A percentile compares a stretch with the other conserved stretches of the same genome.
These are phyloP conservation scores for Neopipo cinnamomea DNA, from an alignment of 2,113 vertebrate genomes.

Conservation along the genomic window DNA sequence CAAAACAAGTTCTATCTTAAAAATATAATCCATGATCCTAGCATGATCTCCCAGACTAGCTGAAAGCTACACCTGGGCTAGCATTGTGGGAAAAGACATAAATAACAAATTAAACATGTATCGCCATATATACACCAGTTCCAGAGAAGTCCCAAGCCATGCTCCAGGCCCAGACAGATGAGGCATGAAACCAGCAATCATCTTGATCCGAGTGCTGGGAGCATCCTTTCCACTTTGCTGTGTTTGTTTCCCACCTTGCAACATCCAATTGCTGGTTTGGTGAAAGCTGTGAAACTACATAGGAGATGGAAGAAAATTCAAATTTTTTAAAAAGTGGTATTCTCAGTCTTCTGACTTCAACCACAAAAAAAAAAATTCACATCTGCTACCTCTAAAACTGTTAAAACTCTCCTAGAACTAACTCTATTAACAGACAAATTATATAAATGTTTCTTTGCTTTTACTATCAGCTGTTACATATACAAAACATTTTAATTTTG, in stretches of 20 bases:
- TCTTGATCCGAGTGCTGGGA: not conserved
- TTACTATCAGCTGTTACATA: not conserved
- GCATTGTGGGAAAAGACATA: not conserved
- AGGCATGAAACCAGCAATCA: not conserved
- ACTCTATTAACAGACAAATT: not conserved
- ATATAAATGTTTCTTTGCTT: not conserved
- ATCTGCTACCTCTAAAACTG: not conserved
- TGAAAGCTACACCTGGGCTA: not conserved
- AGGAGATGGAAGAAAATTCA: not conserved
- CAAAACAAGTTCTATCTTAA: not conserved
- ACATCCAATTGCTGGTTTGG: not conserved
- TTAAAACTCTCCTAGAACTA: not conserved
- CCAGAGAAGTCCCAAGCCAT: not conserved
- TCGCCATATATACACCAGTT: not conserved
- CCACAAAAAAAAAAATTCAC: not conserved
- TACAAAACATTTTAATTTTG: not conserved
- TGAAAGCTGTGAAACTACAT: not conserved
- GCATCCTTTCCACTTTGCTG: accelerated
- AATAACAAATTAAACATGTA: not conserved
- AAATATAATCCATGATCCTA: not conserved
- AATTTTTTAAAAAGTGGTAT: not conserved
- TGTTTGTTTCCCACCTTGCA: not conserved
- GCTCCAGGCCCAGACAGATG: not conserved
- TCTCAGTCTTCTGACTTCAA: not conserved
- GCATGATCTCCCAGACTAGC: not conserved